These are phyloP conservation scores for Euzetes globulus DNA, from an alignment of 2,888 invertebrate species.

Conservation along the genomic window DNA sequence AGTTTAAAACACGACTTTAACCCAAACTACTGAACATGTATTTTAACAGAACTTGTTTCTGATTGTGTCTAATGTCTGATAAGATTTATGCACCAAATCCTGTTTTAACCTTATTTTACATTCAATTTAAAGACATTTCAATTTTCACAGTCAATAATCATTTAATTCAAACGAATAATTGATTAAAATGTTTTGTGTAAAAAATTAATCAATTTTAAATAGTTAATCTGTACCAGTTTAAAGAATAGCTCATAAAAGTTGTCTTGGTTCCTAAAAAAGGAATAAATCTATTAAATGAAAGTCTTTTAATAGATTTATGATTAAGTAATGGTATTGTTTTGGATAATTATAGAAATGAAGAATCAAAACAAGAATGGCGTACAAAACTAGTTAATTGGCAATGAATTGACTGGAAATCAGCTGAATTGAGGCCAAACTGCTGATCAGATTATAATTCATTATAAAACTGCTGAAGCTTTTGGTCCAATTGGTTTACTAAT, in stretches of 20 bases:
- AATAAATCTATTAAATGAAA: too few relatives aligned
- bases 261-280: too few relatives aligned
- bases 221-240: too few relatives aligned
- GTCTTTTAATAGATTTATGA: neutral
- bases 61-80: neutral
- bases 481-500: neutral
- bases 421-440: neutral
- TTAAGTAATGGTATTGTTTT: neutral
- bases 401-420: neutral
- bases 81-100: neutral
- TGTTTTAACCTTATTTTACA: constrained; percentile 9
- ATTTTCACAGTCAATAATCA: neutral
- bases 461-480: neutral
- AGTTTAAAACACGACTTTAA: neutral
- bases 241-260: too few relatives aligned
- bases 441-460: neutral
- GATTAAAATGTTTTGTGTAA: neutral
- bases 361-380: neutral
- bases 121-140: neutral
- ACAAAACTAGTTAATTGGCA: neutral
- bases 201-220: too few relatives aligned
- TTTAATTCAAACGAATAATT: neutral
- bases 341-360: neutral
- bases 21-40: neutral
- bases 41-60: neutral